Conservation (phyloP, 1,140 invertebrate genomes). For the Tribolium castaneum region DNA sequence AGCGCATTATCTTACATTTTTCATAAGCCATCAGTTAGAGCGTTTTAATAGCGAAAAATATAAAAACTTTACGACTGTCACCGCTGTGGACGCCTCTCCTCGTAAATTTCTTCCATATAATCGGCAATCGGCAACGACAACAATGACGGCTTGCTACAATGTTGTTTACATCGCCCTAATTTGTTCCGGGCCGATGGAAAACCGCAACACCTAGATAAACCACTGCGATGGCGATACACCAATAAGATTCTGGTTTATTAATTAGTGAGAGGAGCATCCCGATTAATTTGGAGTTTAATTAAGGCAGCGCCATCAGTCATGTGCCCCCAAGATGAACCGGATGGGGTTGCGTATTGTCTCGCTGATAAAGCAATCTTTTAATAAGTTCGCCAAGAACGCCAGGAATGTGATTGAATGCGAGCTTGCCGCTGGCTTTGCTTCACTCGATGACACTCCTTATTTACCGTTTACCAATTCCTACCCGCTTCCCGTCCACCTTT, state of each 20-base stretch:
- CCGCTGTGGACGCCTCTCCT: background rate
- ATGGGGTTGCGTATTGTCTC: conserved; percentile 47
- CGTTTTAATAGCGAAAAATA: conserved; percentile 20
- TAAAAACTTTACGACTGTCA: conserved; percentile 23
- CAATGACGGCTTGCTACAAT: conserved; percentile 20
- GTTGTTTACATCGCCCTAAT: conserved; percentile 14
- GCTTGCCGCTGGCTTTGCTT: conserved; percentile 11
- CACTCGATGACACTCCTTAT: conserved; percentile 47
- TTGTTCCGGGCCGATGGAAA: conserved; percentile 30
- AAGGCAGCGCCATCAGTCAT: conserved; percentile 48
- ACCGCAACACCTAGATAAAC: conserved; percentile 34
- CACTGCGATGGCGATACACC: conserved; percentile 26
- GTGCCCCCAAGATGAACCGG: conserved; percentile 35
- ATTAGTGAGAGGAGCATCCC: conserved; percentile 43
- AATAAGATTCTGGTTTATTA: conserved; percentile 53
- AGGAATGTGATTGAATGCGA: conserved; percentile 49
- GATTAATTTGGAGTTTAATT: conserved; percentile 54
- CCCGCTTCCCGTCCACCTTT: conserved; percentile 17
- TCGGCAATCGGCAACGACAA: background rate
- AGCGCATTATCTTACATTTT: conserved; percentile 35
- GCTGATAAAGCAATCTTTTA: conserved; percentile 54
- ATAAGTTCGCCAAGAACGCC: conserved; percentile 48
- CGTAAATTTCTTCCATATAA: conserved; percentile 1
- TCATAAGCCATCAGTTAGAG: conserved; percentile 35
- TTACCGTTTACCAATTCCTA: conserved; percentile 33